Percentiles rank a stretch among this genome's conserved stretches.
Conservation (phyloP, 2,797 vertebrate genomes). For the Acanthopagrus latus region DNA sequence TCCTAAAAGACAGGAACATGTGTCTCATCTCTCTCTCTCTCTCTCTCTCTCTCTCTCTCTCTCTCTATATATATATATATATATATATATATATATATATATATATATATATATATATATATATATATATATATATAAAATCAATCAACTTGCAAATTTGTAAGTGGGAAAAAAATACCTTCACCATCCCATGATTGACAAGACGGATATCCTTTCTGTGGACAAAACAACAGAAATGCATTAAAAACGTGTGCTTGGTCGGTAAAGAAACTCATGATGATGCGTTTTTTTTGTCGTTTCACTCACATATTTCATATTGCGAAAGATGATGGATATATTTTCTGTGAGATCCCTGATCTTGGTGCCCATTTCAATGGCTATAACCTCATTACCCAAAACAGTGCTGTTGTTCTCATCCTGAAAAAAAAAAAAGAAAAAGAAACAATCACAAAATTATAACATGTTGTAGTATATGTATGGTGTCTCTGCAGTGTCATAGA, state of each 20-base stretch:
- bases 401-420: constrained; percentile 73
- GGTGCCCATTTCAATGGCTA: constrained; percentile 79
- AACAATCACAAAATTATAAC: neutral
- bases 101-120: no score
- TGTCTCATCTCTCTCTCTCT: no score
- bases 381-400: constrained; percentile 65
- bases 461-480: neutral
- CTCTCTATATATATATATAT: no score
- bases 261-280: neutral
- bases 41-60: no score
- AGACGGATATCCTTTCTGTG: constrained; percentile 43
- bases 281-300: neutral
- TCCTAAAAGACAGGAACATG: constrained; percentile 62
- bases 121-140: no score
- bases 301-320: constrained; percentile 50
- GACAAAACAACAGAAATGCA: constrained; percentile 12
- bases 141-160: neutral
- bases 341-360: constrained; percentile 61
- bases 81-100: no score
- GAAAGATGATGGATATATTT: constrained; percentile 60
- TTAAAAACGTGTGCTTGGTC: neutral
- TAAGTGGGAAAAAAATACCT: constrained; percentile 58
- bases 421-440: neutral
- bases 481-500: neutral
- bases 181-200: constrained; percentile 80